phyloP scores from a whole-genome alignment of 2,888 invertebrate genomes.

The Cheilosia pagana region DNA sequence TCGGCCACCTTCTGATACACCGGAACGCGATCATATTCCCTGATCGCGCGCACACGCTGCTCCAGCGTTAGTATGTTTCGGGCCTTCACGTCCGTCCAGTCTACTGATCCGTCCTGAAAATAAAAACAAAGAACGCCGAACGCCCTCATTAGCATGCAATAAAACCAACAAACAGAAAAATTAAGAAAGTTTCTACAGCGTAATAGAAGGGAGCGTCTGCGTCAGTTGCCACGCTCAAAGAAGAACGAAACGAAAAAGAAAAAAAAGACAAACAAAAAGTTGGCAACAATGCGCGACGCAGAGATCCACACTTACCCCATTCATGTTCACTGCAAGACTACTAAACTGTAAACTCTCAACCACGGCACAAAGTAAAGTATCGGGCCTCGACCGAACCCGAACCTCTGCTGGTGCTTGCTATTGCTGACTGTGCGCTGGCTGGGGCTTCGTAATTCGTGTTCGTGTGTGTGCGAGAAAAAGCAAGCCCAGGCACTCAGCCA shows the following conservation, averaged over 20 bases:
- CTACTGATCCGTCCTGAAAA: slow-evolving; percentile 55
- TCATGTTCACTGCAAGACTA: slow-evolving; percentile 75
- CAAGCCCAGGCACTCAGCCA: slow-evolving; percentile 66
- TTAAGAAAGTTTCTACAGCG: slow-evolving; percentile 10
- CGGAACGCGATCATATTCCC: slow-evolving; percentile 80
- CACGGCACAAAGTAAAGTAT: slow-evolving; percentile 35
- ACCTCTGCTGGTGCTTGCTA: slow-evolving; percentile 24
- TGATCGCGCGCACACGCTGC: slow-evolving; percentile 80
- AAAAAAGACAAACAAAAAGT: slow-evolving; percentile 25
- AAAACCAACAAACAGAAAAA: slow-evolving; percentile 10
- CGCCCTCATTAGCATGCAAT: slow-evolving; percentile 18
- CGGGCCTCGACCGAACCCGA: slow-evolving; percentile 56
- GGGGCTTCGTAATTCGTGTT: slow-evolving; percentile 11
- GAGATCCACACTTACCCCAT: slow-evolving; percentile 74
- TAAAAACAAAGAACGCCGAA: slow-evolving; percentile 38
- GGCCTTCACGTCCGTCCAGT: slow-evolving; percentile 53
- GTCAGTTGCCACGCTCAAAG: slow-evolving; percentile 3
- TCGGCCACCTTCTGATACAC: slow-evolving; percentile 82
- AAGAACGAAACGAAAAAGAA: slow-evolving; percentile 12
- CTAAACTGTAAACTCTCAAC: slow-evolving; percentile 74
- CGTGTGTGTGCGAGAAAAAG: slow-evolving; percentile 51
- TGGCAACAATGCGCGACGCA: slow-evolving; percentile 45
- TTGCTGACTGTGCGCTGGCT: slow-evolving; percentile 43
- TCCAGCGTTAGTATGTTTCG: slow-evolving; percentile 78
- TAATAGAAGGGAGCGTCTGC: slow-evolving; percentile 2